Evolutionary conservation across 2,888 invertebrate genomes (phyloP), one percentile per base, ranked within the genome.

Genomic region (Ophion ventricosus): DNA sequence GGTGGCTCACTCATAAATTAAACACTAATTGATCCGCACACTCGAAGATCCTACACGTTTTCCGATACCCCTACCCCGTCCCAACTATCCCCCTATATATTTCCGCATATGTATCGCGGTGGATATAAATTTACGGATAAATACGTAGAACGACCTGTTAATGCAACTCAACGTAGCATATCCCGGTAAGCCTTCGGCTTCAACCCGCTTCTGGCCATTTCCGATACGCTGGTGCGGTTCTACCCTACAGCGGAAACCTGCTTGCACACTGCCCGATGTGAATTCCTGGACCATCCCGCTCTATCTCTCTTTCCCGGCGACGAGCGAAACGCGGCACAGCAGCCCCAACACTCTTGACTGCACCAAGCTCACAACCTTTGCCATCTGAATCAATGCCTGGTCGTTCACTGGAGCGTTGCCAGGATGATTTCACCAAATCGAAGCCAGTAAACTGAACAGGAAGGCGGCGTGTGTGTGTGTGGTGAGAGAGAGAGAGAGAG

Each of bases 351-450:
- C 63, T 74, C 86, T 85, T 79, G 75, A 70, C 84, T 73, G 57
- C 66, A 78, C 59, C 83, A n/a, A 82, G 64, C 66, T 56, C 78
- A 69, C 81, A 81, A 88, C 87, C 87, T 88, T 88, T 88, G 87
- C 91, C 88, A 90, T 90, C 88, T 90, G 88, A 91, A 91, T 91
- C 91, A 91, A 91, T 91, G 91, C 89, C 90, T 90, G 91, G 90
- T 91, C 90, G 91, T 91, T 91, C 91, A 91, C 90, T 91, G 91
- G 91, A 91, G 89, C 89, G 86, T 88, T 91, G 91, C 91, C 91
- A 91, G 87, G 83, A 74, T 90, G 88, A 90, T 91, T 91, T 90
- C 90, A 87, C 87, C 87, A 86, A 91, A 88, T 88, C 84, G 85
- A 88, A 88, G 82, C 87, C 87, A 63, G 80, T 76, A 73, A 49